Conservation (phyloP, 1,140 invertebrate species). For the Brachionus rubens region DNA sequence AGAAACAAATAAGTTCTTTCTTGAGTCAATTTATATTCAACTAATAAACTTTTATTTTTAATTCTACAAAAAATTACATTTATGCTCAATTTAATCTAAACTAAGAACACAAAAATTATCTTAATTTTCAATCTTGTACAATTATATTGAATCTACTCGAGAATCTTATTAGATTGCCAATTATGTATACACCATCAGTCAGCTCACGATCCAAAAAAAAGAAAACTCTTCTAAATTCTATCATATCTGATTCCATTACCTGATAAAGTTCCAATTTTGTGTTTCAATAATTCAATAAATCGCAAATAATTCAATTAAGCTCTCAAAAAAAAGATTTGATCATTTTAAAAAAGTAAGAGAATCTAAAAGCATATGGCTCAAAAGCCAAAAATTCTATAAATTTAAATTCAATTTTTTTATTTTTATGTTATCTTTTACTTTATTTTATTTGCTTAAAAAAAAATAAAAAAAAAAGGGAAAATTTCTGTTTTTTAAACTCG, state of each 20-base stretch:
- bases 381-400: slow-evolving; percentile 12
- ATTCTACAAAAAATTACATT: too few species aligned
- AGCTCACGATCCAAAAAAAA: not conserved
- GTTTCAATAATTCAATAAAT: slow-evolving; percentile 40
- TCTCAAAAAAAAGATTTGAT: slow-evolving; percentile 17
- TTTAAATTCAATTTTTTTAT: slow-evolving; percentile 7
- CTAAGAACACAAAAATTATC: slow-evolving; percentile 5
- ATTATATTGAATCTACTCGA: not conserved
- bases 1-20: too few species aligned
- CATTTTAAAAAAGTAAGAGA: not conserved
- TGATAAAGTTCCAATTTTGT: slow-evolving; percentile 9
- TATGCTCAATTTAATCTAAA: slow-evolving; percentile 40
- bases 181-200: slow-evolving; percentile 7
- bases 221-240: slow-evolving; percentile 1
- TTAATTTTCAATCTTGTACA: not conserved
- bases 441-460: not conserved
- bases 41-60: too few species aligned
- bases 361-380: slow-evolving; percentile 13
- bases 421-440: slow-evolving; percentile 24
- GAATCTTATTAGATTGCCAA: not conserved
- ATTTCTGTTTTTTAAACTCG: not conserved
- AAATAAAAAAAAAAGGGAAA: not conserved
- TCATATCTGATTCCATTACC: slow-evolving; percentile 34
- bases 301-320: slow-evolving; percentile 33
- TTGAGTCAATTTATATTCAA: too few species aligned